A percentile compares a stretch with the other conserved stretches of the same genome.
Conservation (phyloP, 2,888 invertebrate species). For the Bibio marci region DNA sequence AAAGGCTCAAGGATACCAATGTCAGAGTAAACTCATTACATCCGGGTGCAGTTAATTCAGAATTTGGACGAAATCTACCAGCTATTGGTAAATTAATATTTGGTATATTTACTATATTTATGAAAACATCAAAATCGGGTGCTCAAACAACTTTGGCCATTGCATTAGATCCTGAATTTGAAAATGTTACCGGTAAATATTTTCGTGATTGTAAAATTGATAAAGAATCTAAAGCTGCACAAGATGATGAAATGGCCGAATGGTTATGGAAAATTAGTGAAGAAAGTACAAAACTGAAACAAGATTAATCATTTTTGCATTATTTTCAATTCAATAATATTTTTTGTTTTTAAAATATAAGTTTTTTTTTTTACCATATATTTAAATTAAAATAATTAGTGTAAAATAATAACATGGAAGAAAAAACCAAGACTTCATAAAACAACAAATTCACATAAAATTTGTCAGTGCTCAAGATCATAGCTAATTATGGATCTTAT, state of each 20-base stretch:
- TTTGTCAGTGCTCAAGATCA: no score
- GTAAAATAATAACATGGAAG: no score
- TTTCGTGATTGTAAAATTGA: conserved; percentile 11
- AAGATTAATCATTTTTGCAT: no score
- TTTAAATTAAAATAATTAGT: no score
- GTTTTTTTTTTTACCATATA: no score
- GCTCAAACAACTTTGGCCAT: conserved; percentile 26
- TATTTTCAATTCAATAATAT: no score
- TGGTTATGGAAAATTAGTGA: conserved; percentile 50
- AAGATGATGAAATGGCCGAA: conserved; percentile 35
- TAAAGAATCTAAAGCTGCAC: conserved; percentile 33
- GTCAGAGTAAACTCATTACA: conserved; percentile 53
- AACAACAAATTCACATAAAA: no score
- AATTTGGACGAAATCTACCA: conserved; percentile 50
- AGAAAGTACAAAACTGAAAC: no score
- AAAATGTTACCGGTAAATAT: conserved; percentile 20
- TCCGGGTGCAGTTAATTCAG: conserved; percentile 59
- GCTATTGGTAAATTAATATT: conserved; percentile 32
- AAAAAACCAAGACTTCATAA: no score
- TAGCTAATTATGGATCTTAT: no score
- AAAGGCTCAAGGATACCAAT: conserved; percentile 38
- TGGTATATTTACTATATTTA: conserved; percentile 8
- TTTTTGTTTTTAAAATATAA: no score
- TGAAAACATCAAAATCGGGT: conserved; percentile 21
- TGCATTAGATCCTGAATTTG: conserved; percentile 25